Percentiles rank a stretch among this genome's conserved stretches.
These are phyloP conservation scores for Sebastes taczanowskii DNA, from an alignment of 2,797 vertebrate genomes.

Conservation along the genomic window DNA sequence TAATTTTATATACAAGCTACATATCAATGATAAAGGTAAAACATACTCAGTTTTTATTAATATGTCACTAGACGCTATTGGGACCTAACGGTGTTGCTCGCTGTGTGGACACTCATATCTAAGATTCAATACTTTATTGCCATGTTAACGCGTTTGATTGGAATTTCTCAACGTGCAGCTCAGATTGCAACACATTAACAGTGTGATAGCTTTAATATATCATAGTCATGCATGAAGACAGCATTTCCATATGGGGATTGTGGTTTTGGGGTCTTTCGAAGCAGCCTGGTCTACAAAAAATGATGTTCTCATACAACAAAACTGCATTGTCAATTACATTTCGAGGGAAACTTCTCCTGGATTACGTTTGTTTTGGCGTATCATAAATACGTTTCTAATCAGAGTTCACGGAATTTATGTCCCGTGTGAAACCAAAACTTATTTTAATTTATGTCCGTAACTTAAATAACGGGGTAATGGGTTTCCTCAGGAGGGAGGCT, in stretches of 20 bases:
- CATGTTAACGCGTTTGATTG: slow-evolving; percentile 35
- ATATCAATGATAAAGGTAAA: not conserved
- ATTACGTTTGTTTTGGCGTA: not conserved
- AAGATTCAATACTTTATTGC: slow-evolving; percentile 19
- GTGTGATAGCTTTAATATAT: slow-evolving; percentile 71
- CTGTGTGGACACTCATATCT: slow-evolving; percentile 17
- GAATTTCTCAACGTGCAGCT: slow-evolving; percentile 26
- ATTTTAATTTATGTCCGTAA: not conserved
- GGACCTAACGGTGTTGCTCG: slow-evolving; percentile 25
- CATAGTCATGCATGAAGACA: slow-evolving; percentile 65
- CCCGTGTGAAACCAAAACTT: not conserved
- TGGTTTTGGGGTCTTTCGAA: not conserved
- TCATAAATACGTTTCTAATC: not conserved
- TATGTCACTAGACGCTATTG: not conserved
- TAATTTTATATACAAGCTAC: not conserved
- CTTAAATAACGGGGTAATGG: not conserved
- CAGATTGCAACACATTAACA: slow-evolving; percentile 40
- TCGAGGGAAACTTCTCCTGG: not conserved
- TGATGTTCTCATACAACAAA: not conserved
- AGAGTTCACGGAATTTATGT: not conserved
- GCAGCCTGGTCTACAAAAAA: not conserved
- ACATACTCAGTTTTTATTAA: not conserved
- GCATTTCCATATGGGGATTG: slow-evolving; percentile 36
- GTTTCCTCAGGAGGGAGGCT: too few species aligned
- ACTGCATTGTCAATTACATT: not conserved